Evolutionary conservation across 2,888 invertebrate species (phyloP).

Genomic region (Parnassius smintheus): DNA sequence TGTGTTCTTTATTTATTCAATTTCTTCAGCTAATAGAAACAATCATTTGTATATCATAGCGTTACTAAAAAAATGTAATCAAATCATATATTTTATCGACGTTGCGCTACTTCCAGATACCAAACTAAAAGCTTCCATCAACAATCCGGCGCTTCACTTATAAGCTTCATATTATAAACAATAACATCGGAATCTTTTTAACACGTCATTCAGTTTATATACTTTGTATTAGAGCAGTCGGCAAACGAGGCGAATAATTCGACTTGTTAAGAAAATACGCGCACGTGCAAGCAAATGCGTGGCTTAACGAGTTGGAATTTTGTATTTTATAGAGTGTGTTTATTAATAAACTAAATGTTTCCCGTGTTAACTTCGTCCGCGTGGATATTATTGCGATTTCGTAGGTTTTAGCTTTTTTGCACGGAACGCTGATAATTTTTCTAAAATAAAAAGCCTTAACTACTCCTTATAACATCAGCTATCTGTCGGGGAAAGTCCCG

Average conservation of each 20-base stretch:
- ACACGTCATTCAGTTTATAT: slow-evolving; percentile 60
- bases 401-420: no score
- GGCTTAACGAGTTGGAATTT: slow-evolving; percentile 43
- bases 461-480: no score
- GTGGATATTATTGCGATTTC: no score
- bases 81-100: slow-evolving; percentile 39
- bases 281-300: slow-evolving; percentile 54
- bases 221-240: slow-evolving; percentile 42
- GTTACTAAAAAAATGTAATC: slow-evolving; percentile 27
- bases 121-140: slow-evolving; percentile 67
- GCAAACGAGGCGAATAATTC: slow-evolving; percentile 71
- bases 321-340: neutral
- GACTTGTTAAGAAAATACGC: slow-evolving; percentile 71
- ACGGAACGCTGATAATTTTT: no score
- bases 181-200: slow-evolving; percentile 76
- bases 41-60: neutral
- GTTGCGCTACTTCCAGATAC: slow-evolving; percentile 40
- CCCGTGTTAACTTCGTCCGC: no score
- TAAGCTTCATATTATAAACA: slow-evolving; percentile 71
- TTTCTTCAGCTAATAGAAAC: no score
- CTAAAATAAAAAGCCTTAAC: no score
- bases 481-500: no score
- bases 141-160: slow-evolving; percentile 51
- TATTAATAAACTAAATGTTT: neutral
- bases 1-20: no score